Base-by-base conservation (phyloP, 2,888 invertebrate species). In the Cyclophora albipunctata region DNA sequence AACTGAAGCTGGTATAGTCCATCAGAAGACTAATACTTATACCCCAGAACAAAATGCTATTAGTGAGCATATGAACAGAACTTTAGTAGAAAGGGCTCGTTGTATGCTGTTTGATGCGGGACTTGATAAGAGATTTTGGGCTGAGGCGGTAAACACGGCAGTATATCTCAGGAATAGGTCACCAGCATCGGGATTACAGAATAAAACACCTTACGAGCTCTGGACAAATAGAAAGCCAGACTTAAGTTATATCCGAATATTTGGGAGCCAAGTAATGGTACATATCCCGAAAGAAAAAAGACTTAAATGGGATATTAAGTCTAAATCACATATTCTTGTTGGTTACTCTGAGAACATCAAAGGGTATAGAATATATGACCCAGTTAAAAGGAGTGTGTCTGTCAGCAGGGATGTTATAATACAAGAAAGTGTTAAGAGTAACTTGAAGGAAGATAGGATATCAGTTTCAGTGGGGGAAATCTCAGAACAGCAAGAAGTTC, bases 41-140 rank as follows among this genome's bases (percentile, higher is more conserved):
- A 63, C 53, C 4, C 67, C 65, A 3, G 58, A 67, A 45, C 63
- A 66, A 44, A 73, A 71, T 58, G 71, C 66, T 2, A 41, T 58
- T n/a, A 58, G 69, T 6, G 72, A 74, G 50, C 42, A 66, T 5
- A 35, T 52, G 5, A 57, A 54, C 7, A 41, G 54, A 3, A 52
- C 50, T 34, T 3, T 58, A 5, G 42, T 58, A 7, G 55, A 54
- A 40, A 51, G 48, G 41, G 53, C 53, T 2, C 46, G 53, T 37
- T 55, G 48, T 20, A 45, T 58, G 47, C n/a, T 58, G 3, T 47
- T 44, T 34, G 53, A 50, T 7, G 46, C 53, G 5, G 43, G 43
- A 5, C 40, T 58, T 20, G 34, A 41, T 6, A 52, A 49, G 34
- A 42, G 41, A 5, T 54, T 44, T 50, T 57, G 57, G 57, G 57